Evolutionary conservation across 2,888 invertebrate genomes (phyloP).

Genomic region (Lasioglossum lativentre): DNA sequence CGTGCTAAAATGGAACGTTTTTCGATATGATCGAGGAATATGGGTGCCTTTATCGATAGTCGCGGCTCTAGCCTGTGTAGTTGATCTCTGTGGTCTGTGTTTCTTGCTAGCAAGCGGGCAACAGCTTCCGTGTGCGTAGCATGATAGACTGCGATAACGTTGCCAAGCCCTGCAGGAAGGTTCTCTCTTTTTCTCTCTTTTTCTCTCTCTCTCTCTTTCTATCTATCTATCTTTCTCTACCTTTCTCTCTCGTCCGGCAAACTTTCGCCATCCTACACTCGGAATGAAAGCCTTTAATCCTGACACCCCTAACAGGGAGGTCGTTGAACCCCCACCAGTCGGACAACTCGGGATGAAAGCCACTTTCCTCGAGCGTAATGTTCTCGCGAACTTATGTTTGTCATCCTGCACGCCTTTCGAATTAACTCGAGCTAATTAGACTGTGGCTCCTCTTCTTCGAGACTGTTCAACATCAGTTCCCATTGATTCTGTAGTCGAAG

Average conservation of each 20-base stretch:
- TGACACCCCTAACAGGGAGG: background rate
- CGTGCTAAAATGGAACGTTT: background rate
- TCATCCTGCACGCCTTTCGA: background rate
- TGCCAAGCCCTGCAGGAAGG: constrained; percentile 39
- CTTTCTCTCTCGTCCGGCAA: background rate
- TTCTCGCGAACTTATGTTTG: background rate
- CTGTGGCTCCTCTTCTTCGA: background rate
- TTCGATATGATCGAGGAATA: background rate
- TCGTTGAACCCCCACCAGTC: background rate
- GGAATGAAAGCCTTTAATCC: constrained; percentile 8
- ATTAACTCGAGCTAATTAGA: background rate
- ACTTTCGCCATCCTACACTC: constrained; percentile 2
- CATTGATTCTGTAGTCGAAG: background rate
- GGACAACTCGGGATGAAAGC: background rate
- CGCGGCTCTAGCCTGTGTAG: background rate
- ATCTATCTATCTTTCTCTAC: background rate
- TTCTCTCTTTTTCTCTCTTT: background rate
- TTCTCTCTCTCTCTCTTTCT: background rate
- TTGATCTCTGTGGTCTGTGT: constrained; percentile 3
- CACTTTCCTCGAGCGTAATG: background rate
- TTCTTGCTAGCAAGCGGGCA: background rate
- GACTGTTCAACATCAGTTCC: background rate
- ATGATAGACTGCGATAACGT: constrained; percentile 32
- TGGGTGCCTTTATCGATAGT: background rate
- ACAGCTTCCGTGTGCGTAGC: constrained; percentile 42